These are phyloP conservation scores for Arge pagana DNA, from an alignment of 2,888 invertebrate species.

Conservation along the genomic window DNA sequence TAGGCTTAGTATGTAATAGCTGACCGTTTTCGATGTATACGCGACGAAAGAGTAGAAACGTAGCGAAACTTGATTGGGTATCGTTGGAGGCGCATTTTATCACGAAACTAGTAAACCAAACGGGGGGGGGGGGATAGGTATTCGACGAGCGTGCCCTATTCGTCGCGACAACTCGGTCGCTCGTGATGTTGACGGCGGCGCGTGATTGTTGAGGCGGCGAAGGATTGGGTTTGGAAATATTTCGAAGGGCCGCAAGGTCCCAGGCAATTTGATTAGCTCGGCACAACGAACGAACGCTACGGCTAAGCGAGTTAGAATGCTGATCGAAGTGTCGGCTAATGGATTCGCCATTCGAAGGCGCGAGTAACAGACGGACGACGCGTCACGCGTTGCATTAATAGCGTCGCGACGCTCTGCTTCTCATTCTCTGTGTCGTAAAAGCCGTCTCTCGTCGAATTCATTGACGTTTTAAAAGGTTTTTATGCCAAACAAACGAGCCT, in stretches of 20 bases:
- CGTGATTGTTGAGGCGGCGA: too few relatives aligned
- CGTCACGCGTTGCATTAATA: constrained; percentile 20
- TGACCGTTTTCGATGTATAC: too few relatives aligned
- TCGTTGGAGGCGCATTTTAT: too few relatives aligned
- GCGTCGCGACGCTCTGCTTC: constrained; percentile 18
- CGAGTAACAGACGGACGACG: constrained; percentile 8
- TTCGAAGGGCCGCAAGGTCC: not conserved
- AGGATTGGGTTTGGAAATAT: too few relatives aligned
- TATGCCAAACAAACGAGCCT: constrained; percentile 20
- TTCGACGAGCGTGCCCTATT: too few relatives aligned
- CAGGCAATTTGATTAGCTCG: constrained; percentile 20
- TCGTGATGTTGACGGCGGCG: not conserved
- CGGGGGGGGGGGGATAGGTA: too few relatives aligned
- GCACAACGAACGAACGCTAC: constrained; percentile 17
- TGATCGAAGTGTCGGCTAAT: constrained; percentile 18
- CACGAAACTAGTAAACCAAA: too few relatives aligned
- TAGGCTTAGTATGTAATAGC: too few relatives aligned
- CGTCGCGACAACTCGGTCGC: too few relatives aligned
- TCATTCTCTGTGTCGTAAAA: constrained; percentile 8
- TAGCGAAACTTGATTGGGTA: too few relatives aligned
- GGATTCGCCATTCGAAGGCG: constrained; percentile 19
- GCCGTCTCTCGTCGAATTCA: constrained; percentile 3
- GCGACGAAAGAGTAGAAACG: too few relatives aligned
- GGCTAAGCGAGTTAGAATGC: constrained; percentile 20
- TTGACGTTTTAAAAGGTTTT: constrained; percentile 27